Evolutionary conservation across 2,888 invertebrate genomes (phyloP), one percentile per base, ranked within the genome.

Genomic region (Drosophila flavopinicola): DNA sequence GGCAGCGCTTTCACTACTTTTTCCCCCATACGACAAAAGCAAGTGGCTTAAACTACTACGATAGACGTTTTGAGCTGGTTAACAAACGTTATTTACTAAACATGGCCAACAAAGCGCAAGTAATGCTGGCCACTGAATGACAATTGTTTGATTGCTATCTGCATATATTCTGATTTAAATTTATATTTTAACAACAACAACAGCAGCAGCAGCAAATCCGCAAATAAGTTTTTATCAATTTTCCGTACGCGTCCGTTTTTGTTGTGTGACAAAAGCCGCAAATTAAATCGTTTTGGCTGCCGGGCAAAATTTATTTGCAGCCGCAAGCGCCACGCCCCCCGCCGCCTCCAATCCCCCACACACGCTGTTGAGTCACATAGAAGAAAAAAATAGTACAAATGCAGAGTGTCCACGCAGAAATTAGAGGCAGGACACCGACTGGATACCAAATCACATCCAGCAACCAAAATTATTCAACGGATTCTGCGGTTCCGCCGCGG

Each of bases 271-370:
- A 66, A 71, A 70, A 87, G 78, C 84, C 85, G 80, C 87, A 87
- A 86, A 86, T 86, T 86, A 87, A 86, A 87, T 86, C 84, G 82
- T 78, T 85, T 75, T 69, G 69, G 74, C 66, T 49, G 69, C 59
- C 57, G 57, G 61, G 63, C 57, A 54, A 68, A 78, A 84, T 82
- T 80, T 80, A 82, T 82, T 75, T 78, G 59, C 44, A 64, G 73
- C 53, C 80, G 30, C 80, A 79, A 59, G 33, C 48, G 54, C 56
- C 67, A 56, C 60, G 30, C 47, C 41, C 52, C 25, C 6, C 23
- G 3, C 48, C 27, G 17, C 29, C 9, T 27, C 5, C 30, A 13
- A n/a, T 3, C 11, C 24, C 60, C 29, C 51, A 44, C 57, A 59
- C 54, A 25, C 35, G 39, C 42, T 37, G 10, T 37, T 37, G 35